Percentiles rank a stretch among this genome's conserved stretches.
Evolutionary conservation across 2,113 vertebrate species (phyloP).

Genomic region (Porphyrio hochstetteri): DNA sequence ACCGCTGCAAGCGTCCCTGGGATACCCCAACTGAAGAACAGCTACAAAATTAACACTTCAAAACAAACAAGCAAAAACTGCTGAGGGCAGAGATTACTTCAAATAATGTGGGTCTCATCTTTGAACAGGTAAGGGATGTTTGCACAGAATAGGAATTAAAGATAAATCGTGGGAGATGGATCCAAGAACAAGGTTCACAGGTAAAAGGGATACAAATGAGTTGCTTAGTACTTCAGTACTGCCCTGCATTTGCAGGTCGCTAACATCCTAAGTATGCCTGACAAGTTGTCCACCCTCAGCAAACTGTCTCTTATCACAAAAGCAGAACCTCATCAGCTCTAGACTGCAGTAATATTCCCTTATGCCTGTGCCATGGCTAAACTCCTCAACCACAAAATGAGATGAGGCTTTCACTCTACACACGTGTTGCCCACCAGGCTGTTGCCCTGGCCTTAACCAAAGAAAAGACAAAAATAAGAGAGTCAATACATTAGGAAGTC

Average conservation of each 20-base stretch:
- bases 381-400: not conserved
- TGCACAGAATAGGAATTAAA: not conserved
- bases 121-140: not conserved
- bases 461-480: not conserved
- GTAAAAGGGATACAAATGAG: not conserved
- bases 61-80: not conserved
- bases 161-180: not conserved
- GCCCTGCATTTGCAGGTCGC: not conserved
- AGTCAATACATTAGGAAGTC: not conserved
- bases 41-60: not conserved
- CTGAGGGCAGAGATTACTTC: not conserved
- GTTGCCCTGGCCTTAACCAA: not conserved
- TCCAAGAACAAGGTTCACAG: not conserved
- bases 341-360: not conserved
- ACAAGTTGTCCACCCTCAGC: not conserved
- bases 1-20: not conserved
- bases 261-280: not conserved
- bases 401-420: not conserved
- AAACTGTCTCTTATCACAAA: not conserved
- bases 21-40: not conserved
- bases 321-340: not conserved
- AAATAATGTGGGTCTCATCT: rapidly evolving
- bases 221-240: not conserved
- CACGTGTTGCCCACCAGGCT: not conserved
- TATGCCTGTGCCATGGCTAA: not conserved